These are phyloP conservation scores for Polydesmus complanatus DNA, from an alignment of 2,888 invertebrate species.

Conservation along the genomic window DNA sequence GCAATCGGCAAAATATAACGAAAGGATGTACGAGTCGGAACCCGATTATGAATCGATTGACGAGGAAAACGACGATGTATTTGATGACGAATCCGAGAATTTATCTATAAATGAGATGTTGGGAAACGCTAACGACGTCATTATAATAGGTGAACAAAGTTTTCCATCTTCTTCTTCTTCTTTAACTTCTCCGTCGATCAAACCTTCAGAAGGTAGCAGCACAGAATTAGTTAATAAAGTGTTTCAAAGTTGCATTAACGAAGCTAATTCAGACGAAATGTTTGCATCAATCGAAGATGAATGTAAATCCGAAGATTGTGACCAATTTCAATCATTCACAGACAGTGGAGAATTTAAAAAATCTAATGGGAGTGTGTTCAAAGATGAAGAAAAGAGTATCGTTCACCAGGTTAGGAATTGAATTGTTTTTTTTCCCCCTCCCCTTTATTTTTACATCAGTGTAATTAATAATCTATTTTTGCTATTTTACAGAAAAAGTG, in stretches of 20 bases:
- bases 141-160: too few relatives aligned
- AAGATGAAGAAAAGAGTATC: neutral
- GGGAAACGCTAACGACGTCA: neutral
- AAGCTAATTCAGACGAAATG: too few relatives aligned
- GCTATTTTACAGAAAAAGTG: slow-evolving; percentile 3
- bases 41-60: neutral
- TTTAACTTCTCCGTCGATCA: too few relatives aligned
- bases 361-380: neutral
- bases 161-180: too few relatives aligned
- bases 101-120: neutral
- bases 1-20: neutral
- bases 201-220: too few relatives aligned
- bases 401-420: neutral
- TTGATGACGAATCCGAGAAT: neutral
- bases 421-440: neutral
- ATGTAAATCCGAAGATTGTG: neutral
- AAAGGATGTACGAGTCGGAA: neutral
- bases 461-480: neutral
- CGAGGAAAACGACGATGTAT: neutral
- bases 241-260: too few relatives aligned
- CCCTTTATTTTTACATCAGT: neutral
- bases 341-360: neutral
- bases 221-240: too few relatives aligned
- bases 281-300: too few relatives aligned
- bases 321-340: neutral